Evolutionary conservation across 2,797 vertebrate species (phyloP), one percentile per base, ranked within the genome.

Genomic region (Ctenochaetus hawaiiensis): DNA sequence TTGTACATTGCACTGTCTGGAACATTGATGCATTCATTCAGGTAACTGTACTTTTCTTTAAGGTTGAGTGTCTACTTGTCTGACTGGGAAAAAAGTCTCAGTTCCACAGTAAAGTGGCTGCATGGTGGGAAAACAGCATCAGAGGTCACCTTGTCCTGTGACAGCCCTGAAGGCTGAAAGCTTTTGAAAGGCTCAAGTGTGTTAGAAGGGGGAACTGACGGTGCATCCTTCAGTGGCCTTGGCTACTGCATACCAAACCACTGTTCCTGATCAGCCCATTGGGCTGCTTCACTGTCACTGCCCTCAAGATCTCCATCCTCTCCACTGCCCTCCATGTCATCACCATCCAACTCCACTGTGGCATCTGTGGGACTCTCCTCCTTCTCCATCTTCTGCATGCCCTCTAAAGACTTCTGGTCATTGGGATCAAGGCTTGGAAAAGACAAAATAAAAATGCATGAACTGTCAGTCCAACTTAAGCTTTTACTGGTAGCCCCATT

Each of bases 361-460:
- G 97, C 98, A 1, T 99, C 98, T 0, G 97, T 97, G 57, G 97
- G 98, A 62, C 98, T 99, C 91, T 99, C 98, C 91, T 99, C 98
- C 87, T 99, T 99, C 91, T 99, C 98, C 98, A 99, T 99, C 90
- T 99, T 99, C 94, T 99, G 98, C 97, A 99, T 96, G 30, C 98
- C 98, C 80, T 99, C 98, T 53, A 99, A 89, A 6, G 98, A 99
- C 95, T 99, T 99, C 95, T 99, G 98, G 85, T 99, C 98, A 1
- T 99, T 99, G 23, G 98, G 98, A 90, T 99, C 98, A 96, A 99
- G 93, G 83, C 98, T 99, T 83, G 60, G 9, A 51, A 14, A 7
- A 37, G 5, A 37, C 23, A n/a, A 30, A 2, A 16, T 41, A 37
- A 39, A 45, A 1, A 23, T 11, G 30, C 30, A 34, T 7, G 6